Evolutionary conservation across 2,888 invertebrate species (phyloP), one percentile per base, ranked within the genome.

Genomic region (Linnaemya tessellans): DNA sequence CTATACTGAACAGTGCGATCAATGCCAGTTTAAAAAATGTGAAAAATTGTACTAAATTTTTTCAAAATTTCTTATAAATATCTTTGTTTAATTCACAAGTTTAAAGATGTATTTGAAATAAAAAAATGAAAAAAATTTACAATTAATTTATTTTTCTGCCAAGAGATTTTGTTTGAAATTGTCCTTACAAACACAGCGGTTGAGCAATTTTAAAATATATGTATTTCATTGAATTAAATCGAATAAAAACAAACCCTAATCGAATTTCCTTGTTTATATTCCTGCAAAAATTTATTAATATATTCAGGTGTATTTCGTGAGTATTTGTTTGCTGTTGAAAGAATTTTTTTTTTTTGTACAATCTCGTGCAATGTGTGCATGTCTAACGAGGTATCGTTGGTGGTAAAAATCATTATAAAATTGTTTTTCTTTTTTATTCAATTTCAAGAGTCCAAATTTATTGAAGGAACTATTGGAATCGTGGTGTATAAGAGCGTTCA

Each of bases 321-420:
- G 67, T 11, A 67, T 35, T n/a, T 74, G 38, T 58, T 67, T 68
- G 64, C 22, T 58, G 11, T 62, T 68, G 51, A 49, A 67, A 67
- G 41, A 11, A 20, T 70, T 68, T 54, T 38, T 22, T 64, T 38
- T 22, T 64, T 11, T 25, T 25, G 5, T 9, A 18, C 38, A 58
- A 41, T 73, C 13, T 25, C 64, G 5, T 56, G 65, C 56, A 65
- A 73, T 30, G 58, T 54, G n/a, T 65, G 56, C 65, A 77, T 70
- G 54, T 75, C 41, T 46, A 70, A 70, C 56, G 68, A 62, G 54
- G 54, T 60, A 51, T 25, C 46, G 1, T 67, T 58, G 38, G 22
- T 67, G 46, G 46, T 51, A 58, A 58, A 65, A 73, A 54, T 51
- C 46, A 46, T 56, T 65, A 65, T 64, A 65, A 65, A 71, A 80